These are phyloP conservation scores for Macrotus californicus DNA, from an alignment of 2,113 vertebrate genomes.

Conservation along the genomic window DNA sequence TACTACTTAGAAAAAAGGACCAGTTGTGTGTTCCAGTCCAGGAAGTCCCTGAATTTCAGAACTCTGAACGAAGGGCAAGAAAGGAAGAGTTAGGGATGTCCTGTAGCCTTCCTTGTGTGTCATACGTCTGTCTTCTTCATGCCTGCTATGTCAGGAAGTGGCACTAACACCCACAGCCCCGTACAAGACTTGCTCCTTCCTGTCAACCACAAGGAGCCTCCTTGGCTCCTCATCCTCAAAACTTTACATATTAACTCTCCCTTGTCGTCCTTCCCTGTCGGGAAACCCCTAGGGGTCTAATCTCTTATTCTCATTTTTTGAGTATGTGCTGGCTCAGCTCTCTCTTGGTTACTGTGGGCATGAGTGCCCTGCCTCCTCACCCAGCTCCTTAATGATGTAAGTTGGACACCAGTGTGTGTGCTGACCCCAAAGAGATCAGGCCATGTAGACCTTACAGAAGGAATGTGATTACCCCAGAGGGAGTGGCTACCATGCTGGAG, in stretches of 20 bases:
- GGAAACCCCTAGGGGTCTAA: neutral
- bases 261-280: neutral
- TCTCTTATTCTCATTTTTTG: neutral
- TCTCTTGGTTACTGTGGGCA: neutral
- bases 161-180: neutral
- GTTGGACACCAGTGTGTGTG: neutral
- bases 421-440: neutral
- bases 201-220: neutral
- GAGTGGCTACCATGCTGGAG: neutral
- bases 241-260: neutral
- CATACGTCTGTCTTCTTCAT: neutral
- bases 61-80: neutral
- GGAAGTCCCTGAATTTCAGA: neutral
- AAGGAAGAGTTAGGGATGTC: neutral
- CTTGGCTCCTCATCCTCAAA: neutral
- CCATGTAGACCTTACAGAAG: neutral
- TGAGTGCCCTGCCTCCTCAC: neutral
- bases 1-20: neutral
- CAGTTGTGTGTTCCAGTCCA: neutral
- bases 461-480: neutral
- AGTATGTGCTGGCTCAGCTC: neutral
- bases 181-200: neutral
- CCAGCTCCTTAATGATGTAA: neutral
- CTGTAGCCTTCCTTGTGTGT: neutral
- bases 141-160: neutral